phyloP scores from a whole-genome alignment of 2,113 vertebrate genomes.

The Diadophis punctatus region DNA sequence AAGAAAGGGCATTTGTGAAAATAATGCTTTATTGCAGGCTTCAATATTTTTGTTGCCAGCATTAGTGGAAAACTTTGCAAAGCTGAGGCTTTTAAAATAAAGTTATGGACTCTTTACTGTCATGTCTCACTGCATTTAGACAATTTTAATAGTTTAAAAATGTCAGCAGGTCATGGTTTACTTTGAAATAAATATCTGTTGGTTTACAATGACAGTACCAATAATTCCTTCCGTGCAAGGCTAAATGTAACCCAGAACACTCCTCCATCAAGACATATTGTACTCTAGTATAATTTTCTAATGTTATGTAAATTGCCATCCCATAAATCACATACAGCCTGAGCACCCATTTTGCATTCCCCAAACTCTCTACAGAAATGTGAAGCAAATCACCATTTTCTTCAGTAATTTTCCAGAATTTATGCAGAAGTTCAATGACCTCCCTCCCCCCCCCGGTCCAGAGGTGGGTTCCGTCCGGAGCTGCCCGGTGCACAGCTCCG shows the following conservation, averaged over 20 bases:
- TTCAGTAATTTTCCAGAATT: neutral
- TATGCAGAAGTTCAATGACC: neutral
- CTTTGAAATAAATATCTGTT: slow-evolving; percentile 39
- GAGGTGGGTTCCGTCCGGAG: too few relatives aligned
- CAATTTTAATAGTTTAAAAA: slow-evolving; percentile 52
- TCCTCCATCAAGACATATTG: neutral
- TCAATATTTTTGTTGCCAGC: slow-evolving; percentile 77
- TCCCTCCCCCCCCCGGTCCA: neutral
- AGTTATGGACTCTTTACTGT: slow-evolving; percentile 45
- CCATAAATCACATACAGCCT: neutral
- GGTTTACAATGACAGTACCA: slow-evolving; percentile 14
- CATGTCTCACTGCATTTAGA: slow-evolving; percentile 34
- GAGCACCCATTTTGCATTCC: neutral
- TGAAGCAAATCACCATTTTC: neutral
- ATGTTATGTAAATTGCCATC: neutral
- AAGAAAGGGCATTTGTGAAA: slow-evolving; percentile 65
- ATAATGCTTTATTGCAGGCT: slow-evolving; percentile 63
- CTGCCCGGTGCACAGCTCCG: too few relatives aligned
- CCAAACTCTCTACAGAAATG: neutral
- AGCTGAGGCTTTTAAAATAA: slow-evolving; percentile 58
- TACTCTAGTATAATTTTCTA: neutral
- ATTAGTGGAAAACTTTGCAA: slow-evolving; percentile 60
- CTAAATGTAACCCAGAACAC: neutral
- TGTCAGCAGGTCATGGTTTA: slow-evolving; percentile 29
- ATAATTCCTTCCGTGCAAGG: neutral